Percentiles rank a stretch among this genome's conserved stretches.
These are phyloP conservation scores for Piezodorus guildinii DNA, from an alignment of 1,140 invertebrate genomes.

Conservation along the genomic window DNA sequence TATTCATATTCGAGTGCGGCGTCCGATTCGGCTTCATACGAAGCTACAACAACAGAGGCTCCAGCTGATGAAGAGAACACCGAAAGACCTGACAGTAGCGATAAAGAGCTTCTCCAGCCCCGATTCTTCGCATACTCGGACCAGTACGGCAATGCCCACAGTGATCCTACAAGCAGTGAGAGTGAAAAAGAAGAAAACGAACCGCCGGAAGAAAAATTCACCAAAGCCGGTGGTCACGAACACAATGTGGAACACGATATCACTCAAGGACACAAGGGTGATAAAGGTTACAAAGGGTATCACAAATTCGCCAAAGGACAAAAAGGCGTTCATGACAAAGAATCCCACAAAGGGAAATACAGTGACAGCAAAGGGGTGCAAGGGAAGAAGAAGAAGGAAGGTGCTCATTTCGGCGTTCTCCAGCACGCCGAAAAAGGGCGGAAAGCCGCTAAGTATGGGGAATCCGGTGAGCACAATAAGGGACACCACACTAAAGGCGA, in stretches of 20 bases:
- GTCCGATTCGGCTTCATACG: background rate
- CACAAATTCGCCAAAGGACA: constrained; percentile 34
- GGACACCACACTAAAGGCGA: constrained; percentile 58
- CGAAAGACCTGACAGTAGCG: background rate
- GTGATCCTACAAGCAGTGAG: background rate
- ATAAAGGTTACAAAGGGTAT: constrained; percentile 35
- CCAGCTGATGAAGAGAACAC: background rate
- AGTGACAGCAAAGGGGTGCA: constrained; percentile 32
- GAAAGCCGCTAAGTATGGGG: constrained; percentile 39
- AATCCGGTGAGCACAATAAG: constrained; percentile 53
- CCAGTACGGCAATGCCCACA: background rate
- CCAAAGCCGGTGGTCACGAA: constrained; percentile 32
- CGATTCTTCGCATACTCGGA: constrained; percentile 16
- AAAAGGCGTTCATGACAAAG: constrained; percentile 35
- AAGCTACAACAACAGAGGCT: background rate
- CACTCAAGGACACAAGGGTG: constrained; percentile 31
- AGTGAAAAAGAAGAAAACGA: constrained; percentile 17
- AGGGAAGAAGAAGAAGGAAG: constrained; percentile 34
- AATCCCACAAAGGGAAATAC: constrained; percentile 33
- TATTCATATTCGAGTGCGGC: constrained; percentile 23
- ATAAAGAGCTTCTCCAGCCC: constrained; percentile 16
- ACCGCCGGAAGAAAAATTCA: constrained; percentile 24
- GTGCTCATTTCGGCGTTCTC: constrained; percentile 34
- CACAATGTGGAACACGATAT: constrained; percentile 31
- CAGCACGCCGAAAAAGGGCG: constrained; percentile 34